phyloP scores from a whole-genome alignment of 2,113 vertebrate genomes.

The Indicator maculatus region DNA sequence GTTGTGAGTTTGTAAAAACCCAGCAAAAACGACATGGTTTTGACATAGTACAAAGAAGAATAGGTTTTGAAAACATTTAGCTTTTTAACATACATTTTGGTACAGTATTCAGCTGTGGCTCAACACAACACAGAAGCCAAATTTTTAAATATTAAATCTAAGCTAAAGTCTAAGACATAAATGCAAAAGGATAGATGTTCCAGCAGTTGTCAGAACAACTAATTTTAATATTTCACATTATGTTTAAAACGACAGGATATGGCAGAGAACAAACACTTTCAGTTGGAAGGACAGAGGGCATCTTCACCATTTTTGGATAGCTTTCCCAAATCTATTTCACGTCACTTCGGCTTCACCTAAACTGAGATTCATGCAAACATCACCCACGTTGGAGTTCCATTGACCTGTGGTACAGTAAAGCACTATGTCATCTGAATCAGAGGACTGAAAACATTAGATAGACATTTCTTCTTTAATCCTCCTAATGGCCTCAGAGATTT shows the following conservation, averaged over 20 bases:
- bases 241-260: neutral
- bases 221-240: neutral
- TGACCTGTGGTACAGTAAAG: neutral
- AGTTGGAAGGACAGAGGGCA: neutral
- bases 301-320: neutral
- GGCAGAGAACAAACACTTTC: neutral
- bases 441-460: neutral
- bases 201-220: neutral
- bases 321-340: neutral
- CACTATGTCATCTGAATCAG: neutral
- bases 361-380: neutral
- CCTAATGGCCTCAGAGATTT: neutral
- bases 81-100: neutral
- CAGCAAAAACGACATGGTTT: neutral
- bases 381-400: neutral
- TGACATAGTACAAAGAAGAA: neutral
- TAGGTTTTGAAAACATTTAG: neutral
- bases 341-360: neutral
- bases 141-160: neutral
- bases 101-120: neutral
- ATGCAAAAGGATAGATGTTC: neutral
- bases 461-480: neutral
- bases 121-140: neutral
- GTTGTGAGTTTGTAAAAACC: neutral
- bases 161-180: neutral